phyloP scores from a whole-genome alignment of 2,888 invertebrate genomes.

The Venusia cambrica region DNA sequence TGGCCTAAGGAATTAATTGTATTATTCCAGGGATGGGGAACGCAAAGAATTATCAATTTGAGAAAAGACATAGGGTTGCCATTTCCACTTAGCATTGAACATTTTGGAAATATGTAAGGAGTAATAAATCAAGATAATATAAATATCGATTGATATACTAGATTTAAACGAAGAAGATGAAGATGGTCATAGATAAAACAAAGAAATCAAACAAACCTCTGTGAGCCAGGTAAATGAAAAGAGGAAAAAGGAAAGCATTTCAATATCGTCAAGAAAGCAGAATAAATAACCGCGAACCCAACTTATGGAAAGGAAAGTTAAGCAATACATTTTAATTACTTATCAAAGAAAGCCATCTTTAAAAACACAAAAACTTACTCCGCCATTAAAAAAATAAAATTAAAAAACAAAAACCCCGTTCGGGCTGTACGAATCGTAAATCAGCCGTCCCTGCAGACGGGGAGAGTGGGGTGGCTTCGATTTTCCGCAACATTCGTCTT shows the following conservation, averaged over 20 bases:
- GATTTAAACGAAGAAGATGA: too few relatives aligned
- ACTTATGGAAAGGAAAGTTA: slow-evolving; percentile 14
- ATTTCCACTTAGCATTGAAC: too few relatives aligned
- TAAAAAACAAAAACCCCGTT: slow-evolving; percentile 51
- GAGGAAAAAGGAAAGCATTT: too few relatives aligned
- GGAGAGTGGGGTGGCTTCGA: slow-evolving; percentile 57
- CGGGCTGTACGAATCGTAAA: slow-evolving; percentile 60
- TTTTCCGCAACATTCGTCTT: slow-evolving; percentile 81
- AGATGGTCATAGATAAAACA: neutral
- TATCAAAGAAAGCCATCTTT: slow-evolving; percentile 27
- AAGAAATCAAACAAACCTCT: slow-evolving; percentile 2
- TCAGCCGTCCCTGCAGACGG: slow-evolving; percentile 68
- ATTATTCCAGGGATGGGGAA: slow-evolving; percentile 75
- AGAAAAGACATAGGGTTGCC: slow-evolving; percentile 49
- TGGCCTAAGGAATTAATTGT: slow-evolving; percentile 78
- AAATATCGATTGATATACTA: too few relatives aligned
- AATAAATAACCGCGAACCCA: too few relatives aligned
- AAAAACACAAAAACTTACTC: slow-evolving; percentile 33
- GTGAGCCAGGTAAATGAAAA: too few relatives aligned
- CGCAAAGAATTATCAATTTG: slow-evolving; percentile 79
- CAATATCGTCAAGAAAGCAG: too few relatives aligned
- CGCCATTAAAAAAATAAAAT: slow-evolving; percentile 45
- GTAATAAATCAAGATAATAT: too few relatives aligned
- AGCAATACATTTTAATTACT: slow-evolving; percentile 20
- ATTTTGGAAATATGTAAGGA: too few relatives aligned